Evolutionary conservation across 1,140 invertebrate genomes (phyloP).

Genomic region (Scaptomyza montana): DNA sequence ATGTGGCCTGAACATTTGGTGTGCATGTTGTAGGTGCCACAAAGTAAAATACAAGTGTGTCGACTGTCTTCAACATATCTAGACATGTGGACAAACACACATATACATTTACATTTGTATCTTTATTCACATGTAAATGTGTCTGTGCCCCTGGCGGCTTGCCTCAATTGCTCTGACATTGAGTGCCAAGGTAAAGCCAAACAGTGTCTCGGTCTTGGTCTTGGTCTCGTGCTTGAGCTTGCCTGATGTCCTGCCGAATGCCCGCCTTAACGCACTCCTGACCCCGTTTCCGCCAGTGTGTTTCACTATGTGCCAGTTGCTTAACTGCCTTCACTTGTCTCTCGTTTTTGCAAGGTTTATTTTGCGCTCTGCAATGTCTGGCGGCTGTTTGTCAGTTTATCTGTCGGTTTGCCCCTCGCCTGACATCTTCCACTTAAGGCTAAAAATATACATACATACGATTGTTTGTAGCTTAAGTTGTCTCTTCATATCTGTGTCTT

Average conservation of each 20-base stretch:
- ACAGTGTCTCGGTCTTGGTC: constrained; percentile 54
- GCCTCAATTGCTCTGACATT: constrained; percentile 76
- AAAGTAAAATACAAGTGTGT: constrained; percentile 49
- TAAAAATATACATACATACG: neutral
- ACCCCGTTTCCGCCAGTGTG: neutral
- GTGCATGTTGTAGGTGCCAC: constrained; percentile 31
- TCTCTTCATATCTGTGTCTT: neutral
- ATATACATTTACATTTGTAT: constrained; percentile 1
- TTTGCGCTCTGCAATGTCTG: constrained; percentile 55
- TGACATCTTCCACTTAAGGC: neutral
- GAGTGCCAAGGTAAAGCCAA: constrained; percentile 66
- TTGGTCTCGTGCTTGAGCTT: constrained; percentile 42
- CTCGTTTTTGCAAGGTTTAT: constrained; percentile 57
- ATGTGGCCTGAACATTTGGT: constrained; percentile 22
- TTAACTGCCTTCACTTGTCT: constrained; percentile 58
- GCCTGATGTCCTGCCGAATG: constrained; percentile 9
- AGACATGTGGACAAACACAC: neutral
- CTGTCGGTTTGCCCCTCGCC: constrained; percentile 34
- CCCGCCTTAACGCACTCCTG: neutral
- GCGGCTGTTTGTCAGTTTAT: constrained; percentile 57
- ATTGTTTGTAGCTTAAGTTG: neutral
- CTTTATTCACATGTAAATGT: neutral
- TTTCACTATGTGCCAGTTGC: constrained; percentile 16
- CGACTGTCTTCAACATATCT: constrained; percentile 23
- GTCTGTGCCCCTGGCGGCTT: constrained; percentile 28